Evolutionary conservation across 2,888 invertebrate genomes (phyloP), one percentile per base, ranked within the genome.

Genomic region (Sphecodes monilicornis): DNA sequence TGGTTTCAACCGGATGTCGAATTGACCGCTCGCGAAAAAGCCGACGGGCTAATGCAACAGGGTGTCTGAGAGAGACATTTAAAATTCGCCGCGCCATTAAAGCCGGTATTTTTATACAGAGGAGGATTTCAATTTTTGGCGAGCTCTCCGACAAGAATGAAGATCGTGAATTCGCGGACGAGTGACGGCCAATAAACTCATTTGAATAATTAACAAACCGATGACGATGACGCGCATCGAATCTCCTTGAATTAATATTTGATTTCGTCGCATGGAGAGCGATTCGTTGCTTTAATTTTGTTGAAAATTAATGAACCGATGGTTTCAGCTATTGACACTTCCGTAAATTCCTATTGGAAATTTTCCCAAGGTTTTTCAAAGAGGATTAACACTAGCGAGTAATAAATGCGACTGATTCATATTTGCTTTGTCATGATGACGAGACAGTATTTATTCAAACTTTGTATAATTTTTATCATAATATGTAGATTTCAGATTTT

Each of bases 1-100:
- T 41, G 43, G 71, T 81, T 54, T 50, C 70, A 66, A 54, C 64
- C 74, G 54, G 50, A 66, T 22, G 36, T 66, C 66, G 66, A 36
- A 66, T 41, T 70, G 50, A 46, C 50, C 50, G 43, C 50, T 50
- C 16, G 71, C 22, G 71, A 43, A 50, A 50, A 72, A 50, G 46
- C 50, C 50, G 29, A 50, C 60, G 60, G 29, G 18, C 29, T 60
- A 60, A 60, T 60, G 60, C 60, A 60, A 60, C 60, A 60, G 29
- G 60, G 29, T 60, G 60, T 60, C 29, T 29, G n/a, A 29, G 60
- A 29, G 36, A 66, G 66, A 66, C 10, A 22, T 32, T 66, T 66
- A 22, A 66, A 66, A 66, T 36, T 22, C 60, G 11, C 11, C 18
- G 18, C 66, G 66, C 66, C 36, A 29, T 29, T 60, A 60, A 29